These are phyloP conservation scores for Chrysomela aeneicollis DNA, from an alignment of 2,888 invertebrate genomes.

Conservation along the genomic window DNA sequence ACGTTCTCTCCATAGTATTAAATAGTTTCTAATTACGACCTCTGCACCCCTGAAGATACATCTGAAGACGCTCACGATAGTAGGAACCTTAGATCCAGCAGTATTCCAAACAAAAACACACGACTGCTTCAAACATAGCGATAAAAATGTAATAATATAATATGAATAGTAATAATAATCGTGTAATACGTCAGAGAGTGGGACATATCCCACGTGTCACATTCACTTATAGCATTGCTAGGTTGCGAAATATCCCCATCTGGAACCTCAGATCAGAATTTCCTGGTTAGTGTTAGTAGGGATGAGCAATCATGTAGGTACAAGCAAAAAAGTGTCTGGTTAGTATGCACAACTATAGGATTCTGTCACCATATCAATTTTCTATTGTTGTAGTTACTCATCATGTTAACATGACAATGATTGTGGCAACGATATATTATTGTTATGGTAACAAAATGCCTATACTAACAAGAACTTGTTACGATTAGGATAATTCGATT, in stretches of 20 bases:
- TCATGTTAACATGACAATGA: no score
- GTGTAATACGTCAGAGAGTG: constrained; percentile 62
- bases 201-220: constrained; percentile 58
- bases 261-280: constrained; percentile 27
- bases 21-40: no score
- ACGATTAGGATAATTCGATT: no score
- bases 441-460: no score
- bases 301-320: no score
- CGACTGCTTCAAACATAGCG: constrained; percentile 59
- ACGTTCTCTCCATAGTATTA: no score
- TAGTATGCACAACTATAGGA: no score
- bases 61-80: constrained; percentile 35
- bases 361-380: no score
- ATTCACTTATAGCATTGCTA: constrained; percentile 62
- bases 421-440: no score
- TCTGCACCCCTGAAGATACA: neutral
- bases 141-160: constrained; percentile 59
- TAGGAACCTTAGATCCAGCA: constrained; percentile 59
- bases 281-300: neutral
- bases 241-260: constrained; percentile 39
- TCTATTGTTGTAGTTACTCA: no score
- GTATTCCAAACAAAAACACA: constrained; percentile 57
- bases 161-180: constrained; percentile 65
- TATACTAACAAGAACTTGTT: no score
- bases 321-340: no score